phyloP scores from a whole-genome alignment of 2,888 invertebrate species.

The Sicus ferrugineus region DNA sequence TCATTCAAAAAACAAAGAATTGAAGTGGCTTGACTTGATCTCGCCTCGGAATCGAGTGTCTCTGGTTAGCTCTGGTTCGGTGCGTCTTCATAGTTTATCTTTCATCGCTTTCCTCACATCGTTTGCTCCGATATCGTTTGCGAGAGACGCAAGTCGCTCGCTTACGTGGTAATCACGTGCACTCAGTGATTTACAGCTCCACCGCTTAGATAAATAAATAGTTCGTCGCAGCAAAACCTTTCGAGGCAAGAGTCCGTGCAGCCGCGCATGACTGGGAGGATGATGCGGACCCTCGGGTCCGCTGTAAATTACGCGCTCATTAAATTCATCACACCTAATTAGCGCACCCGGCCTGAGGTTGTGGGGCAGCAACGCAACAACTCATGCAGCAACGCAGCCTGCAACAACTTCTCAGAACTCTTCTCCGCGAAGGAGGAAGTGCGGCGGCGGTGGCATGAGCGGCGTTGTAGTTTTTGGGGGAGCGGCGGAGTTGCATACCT shows the following conservation, averaged over 20 bases:
- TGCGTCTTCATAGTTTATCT: too few relatives aligned
- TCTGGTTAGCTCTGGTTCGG: too few relatives aligned
- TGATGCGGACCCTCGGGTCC: not conserved
- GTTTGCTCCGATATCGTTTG: too few relatives aligned
- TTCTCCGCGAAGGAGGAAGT: not conserved
- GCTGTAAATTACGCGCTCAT: conserved; percentile 8
- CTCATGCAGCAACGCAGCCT: not conserved
- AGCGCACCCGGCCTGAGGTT: not conserved
- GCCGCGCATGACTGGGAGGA: not conserved
- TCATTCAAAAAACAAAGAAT: too few relatives aligned
- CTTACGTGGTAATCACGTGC: not conserved
- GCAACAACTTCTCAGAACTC: not conserved
- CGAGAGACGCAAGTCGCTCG: too few relatives aligned
- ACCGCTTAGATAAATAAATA: too few relatives aligned
- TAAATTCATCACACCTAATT: conserved; percentile 9
- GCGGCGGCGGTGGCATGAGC: not conserved
- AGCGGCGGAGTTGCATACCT: not conserved
- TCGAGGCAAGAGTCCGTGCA: not conserved
- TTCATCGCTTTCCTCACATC: too few relatives aligned
- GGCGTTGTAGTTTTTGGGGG: not conserved
- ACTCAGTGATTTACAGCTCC: not conserved
- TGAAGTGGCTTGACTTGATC: too few relatives aligned
- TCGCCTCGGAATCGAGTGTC: too few relatives aligned
- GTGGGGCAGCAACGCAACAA: not conserved
- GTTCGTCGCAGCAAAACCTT: not conserved